phyloP scores from a whole-genome alignment of 1,140 invertebrate genomes.

The Helicoverpa zea region DNA sequence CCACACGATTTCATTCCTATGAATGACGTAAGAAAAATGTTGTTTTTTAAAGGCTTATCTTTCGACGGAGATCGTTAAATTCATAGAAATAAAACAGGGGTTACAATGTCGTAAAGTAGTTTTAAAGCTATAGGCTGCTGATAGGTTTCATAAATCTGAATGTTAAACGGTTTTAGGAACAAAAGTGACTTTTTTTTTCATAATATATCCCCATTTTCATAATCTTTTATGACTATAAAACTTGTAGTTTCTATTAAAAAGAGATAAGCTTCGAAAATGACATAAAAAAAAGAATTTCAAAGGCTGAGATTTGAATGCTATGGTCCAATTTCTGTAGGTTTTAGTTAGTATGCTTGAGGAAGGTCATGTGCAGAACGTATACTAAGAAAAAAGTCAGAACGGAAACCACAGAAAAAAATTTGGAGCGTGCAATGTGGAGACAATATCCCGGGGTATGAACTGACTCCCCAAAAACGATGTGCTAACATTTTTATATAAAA shows the following conservation, averaged over 20 bases:
- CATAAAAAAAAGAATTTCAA: too few species aligned
- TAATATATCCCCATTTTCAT: too few species aligned
- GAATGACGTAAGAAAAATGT: not conserved
- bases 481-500: slow-evolving; percentile 23
- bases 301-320: too few species aligned
- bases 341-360: too few species aligned
- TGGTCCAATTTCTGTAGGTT: too few species aligned
- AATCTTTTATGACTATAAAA: too few species aligned
- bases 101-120: not conserved
- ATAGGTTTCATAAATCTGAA: slow-evolving; percentile 2
- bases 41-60: not conserved
- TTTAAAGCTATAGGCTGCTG: not conserved
- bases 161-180: not conserved
- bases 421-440: too few species aligned
- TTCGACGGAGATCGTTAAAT: not conserved
- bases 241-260: too few species aligned
- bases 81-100: not conserved
- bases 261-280: too few species aligned
- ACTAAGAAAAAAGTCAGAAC: too few species aligned
- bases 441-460: not conserved
- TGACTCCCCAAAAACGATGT: not conserved
- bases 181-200: too few species aligned
- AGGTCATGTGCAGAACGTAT: too few species aligned
- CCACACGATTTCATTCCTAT: not conserved
- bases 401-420: not conserved